Conservation (phyloP, 2,113 vertebrate genomes). For the Saguinus imperator region DNA sequence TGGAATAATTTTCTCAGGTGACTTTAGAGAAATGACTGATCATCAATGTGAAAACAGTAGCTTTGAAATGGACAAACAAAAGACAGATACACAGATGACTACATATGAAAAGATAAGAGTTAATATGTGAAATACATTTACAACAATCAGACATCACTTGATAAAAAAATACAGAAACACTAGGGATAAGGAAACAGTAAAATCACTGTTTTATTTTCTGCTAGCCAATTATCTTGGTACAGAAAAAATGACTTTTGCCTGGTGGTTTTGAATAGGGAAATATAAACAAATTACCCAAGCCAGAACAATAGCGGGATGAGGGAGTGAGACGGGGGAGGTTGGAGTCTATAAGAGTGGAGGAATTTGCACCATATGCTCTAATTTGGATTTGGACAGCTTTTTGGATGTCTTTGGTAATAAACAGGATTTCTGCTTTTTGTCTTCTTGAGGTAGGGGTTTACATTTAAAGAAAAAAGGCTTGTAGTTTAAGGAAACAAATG, state of each 20-base stretch:
- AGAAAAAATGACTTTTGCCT: slow-evolving; percentile 45
- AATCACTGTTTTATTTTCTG: neutral
- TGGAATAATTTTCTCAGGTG: neutral
- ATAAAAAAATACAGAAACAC: neutral
- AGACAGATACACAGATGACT: neutral
- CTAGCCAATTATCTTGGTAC: neutral
- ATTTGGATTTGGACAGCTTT: slow-evolving; percentile 66
- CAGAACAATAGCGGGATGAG: neutral
- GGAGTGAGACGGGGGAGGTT: neutral
- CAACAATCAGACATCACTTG: neutral
- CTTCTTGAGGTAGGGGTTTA: slow-evolving; percentile 71
- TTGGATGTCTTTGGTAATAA: slow-evolving; percentile 70
- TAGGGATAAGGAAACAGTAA: neutral
- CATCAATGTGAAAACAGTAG: neutral
- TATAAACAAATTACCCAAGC: slow-evolving; percentile 41
- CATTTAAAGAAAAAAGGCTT: neutral
- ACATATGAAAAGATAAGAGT: neutral
- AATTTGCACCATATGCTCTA: slow-evolving; percentile 66
- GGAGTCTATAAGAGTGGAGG: neutral
- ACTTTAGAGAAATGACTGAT: neutral
- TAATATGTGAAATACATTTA: neutral
- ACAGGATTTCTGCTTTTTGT: slow-evolving; percentile 76
- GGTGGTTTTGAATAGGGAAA: slow-evolving; percentile 25
- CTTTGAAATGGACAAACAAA: neutral
- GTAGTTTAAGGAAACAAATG: slow-evolving; percentile 71